These are phyloP conservation scores for Otolemur garnettii DNA, from an alignment of 2,113 vertebrate genomes.

Conservation along the genomic window DNA sequence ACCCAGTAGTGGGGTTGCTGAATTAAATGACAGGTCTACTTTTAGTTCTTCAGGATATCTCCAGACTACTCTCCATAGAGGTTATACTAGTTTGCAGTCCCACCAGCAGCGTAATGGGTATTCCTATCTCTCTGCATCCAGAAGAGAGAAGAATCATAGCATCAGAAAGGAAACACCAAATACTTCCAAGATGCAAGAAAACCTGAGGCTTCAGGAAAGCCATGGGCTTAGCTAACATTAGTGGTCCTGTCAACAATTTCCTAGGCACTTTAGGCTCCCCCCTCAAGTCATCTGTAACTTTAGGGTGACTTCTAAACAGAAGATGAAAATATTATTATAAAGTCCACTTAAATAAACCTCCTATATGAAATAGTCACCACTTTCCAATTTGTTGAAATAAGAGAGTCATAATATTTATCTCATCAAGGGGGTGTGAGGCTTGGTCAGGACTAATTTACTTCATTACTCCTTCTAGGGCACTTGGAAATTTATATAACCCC, in stretches of 20 bases:
- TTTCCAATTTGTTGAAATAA: constrained; percentile 75
- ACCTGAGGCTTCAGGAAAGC: constrained; percentile 19
- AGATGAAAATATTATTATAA: constrained; percentile 74
- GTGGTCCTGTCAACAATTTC: constrained; percentile 1
- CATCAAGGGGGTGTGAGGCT: constrained; percentile 63
- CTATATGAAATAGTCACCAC: constrained; percentile 61
- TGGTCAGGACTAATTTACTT: constrained; percentile 76
- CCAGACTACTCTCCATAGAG: too few relatives aligned
- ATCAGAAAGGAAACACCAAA: constrained; percentile 18
- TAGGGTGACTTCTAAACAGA: constrained; percentile 47
- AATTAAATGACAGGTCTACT: too few relatives aligned
- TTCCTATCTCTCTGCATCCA: too few relatives aligned
- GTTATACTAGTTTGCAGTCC: too few relatives aligned
- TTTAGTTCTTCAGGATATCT: too few relatives aligned
- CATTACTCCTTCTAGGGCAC: constrained; percentile 64
- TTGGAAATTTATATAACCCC: constrained; percentile 71
- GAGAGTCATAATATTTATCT: constrained; percentile 79
- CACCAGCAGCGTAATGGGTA: too few relatives aligned
- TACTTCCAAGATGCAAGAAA: constrained; percentile 12
- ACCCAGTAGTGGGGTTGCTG: too few relatives aligned
- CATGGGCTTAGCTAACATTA: background rate
- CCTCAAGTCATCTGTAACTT: constrained; percentile 29
- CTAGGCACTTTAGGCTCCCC: background rate
- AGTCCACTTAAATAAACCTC: constrained; percentile 72
- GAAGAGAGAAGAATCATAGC: background rate